Conservation (phyloP, 2,888 invertebrate genomes). For the Auanema freiburgensis region DNA sequence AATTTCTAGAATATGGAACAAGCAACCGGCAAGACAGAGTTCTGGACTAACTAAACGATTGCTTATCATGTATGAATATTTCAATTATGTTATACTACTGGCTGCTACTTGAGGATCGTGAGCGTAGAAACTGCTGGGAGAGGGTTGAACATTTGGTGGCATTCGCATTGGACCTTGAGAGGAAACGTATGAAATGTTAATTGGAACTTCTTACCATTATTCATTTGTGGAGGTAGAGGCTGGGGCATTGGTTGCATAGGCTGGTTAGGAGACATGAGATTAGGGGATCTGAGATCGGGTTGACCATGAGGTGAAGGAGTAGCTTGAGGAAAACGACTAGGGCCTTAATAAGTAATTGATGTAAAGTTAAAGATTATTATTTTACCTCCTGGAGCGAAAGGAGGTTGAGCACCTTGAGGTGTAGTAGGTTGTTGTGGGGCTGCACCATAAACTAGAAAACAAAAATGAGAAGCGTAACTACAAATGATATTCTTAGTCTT, state of each 20-base stretch:
- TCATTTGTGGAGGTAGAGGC: constrained; percentile 6
- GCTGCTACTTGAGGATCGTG: constrained; percentile 14
- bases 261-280: constrained; percentile 34
- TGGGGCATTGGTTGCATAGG: constrained; percentile 16
- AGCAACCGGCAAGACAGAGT: constrained; percentile 36
- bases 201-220: constrained; percentile 9
- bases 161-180: constrained; percentile 5
- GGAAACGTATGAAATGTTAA: not conserved
- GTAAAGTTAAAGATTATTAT: too few species aligned
- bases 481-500: too few species aligned
- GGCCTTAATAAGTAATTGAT: not conserved
- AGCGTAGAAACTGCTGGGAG: constrained; percentile 10
- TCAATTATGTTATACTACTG: constrained; percentile 7
- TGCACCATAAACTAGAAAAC: too few species aligned
- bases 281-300: constrained; percentile 31
- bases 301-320: constrained; percentile 31
- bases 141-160: not conserved
- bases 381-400: too few species aligned
- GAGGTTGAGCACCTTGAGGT: too few species aligned
- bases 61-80: not conserved
- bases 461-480: too few species aligned
- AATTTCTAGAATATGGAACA: constrained; percentile 33
- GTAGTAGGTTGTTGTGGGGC: too few species aligned
- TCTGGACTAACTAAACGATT: constrained; percentile 22
- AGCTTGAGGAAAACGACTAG: constrained; percentile 28